Conservation (phyloP, 2,888 invertebrate species). For the Odontothrips loti region DNA sequence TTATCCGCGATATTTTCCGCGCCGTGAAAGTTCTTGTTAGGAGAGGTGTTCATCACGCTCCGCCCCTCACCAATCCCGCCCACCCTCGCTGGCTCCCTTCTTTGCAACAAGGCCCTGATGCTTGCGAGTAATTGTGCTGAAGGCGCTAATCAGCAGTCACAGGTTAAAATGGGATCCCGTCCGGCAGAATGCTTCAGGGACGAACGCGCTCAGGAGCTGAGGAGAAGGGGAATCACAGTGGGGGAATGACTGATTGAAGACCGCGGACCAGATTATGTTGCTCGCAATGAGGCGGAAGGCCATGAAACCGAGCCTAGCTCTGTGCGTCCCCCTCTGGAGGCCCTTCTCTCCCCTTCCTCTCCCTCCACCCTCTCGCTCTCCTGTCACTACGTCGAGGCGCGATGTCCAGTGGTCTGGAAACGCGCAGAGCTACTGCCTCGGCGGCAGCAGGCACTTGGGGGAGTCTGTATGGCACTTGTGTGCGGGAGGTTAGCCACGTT, state of each 20-base stretch:
- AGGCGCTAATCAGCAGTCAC: neutral
- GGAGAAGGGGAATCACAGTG: neutral
- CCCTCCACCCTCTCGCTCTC: neutral
- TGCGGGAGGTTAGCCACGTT: neutral
- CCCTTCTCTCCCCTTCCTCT: neutral
- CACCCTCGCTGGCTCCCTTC: neutral
- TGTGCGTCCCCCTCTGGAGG: neutral
- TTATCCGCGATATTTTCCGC: too few relatives aligned
- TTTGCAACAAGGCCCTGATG: neutral
- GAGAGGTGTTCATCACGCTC: neutral
- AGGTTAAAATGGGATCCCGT: neutral
- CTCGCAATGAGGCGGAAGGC: constrained; percentile 21
- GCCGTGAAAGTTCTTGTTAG: too few relatives aligned
- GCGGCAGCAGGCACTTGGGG: too few relatives aligned
- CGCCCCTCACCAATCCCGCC: neutral
- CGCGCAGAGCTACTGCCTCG: neutral
- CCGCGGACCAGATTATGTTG: constrained; percentile 20
- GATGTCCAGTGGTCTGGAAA: constrained; percentile 3
- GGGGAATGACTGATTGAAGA: constrained; percentile 16
- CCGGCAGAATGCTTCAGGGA: neutral
- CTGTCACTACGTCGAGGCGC: neutral
- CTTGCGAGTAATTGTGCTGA: too few relatives aligned
- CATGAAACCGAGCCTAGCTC: constrained; percentile 19
- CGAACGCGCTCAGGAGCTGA: too few relatives aligned
- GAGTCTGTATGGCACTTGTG: constrained; percentile 6